Conservation (phyloP, 2,888 invertebrate species). For the Hirtodrosophila confusa region DNA sequence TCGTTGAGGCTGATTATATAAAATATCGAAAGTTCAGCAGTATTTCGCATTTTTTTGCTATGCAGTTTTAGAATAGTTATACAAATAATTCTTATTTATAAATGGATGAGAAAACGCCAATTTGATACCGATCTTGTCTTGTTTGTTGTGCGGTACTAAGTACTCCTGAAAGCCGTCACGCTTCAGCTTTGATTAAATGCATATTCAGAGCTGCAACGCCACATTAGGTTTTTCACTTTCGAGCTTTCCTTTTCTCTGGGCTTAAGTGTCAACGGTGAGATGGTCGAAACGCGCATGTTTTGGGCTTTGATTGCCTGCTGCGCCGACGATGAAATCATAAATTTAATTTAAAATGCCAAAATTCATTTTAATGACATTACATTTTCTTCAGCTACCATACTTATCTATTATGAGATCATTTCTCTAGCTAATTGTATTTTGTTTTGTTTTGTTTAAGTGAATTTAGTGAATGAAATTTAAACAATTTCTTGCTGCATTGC, state of each 20-base stretch:
- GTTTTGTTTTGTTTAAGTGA: constrained; percentile 26
- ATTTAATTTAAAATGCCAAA: constrained; percentile 25
- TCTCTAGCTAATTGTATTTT: constrained; percentile 29
- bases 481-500: constrained; percentile 45
- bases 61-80: too few relatives aligned
- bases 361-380: constrained; percentile 55
- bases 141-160: too few relatives aligned
- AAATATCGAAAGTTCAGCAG: too few relatives aligned
- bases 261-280: constrained; percentile 22
- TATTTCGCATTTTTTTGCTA: too few relatives aligned
- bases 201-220: constrained; percentile 26
- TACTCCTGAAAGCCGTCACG: constrained; percentile 10
- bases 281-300: constrained; percentile 24
- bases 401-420: constrained; percentile 56
- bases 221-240: constrained; percentile 48
- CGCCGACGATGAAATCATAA: constrained; percentile 36
- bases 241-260: constrained; percentile 20
- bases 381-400: constrained; percentile 44
- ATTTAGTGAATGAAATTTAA: constrained; percentile 55
- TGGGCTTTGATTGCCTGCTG: constrained; percentile 26
- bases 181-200: constrained; percentile 19
- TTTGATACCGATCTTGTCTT: too few relatives aligned
- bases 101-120: too few relatives aligned
- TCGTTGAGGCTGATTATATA: too few relatives aligned
- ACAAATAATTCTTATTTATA: too few relatives aligned